phyloP scores from a whole-genome alignment of 2,113 vertebrate genomes.

The Diadophis punctatus region DNA sequence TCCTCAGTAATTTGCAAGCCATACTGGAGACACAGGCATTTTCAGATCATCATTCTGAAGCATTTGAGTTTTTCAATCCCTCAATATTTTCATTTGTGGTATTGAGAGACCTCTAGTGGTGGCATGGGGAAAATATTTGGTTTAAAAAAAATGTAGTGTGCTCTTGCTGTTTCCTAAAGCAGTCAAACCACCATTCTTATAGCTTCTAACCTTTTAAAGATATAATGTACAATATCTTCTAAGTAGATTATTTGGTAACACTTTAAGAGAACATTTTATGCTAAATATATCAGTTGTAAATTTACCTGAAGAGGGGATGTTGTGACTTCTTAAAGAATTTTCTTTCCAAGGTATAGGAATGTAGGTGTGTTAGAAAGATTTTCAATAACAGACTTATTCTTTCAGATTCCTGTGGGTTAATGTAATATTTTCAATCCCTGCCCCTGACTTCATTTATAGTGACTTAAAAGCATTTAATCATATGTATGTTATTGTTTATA shows the following conservation, averaged over 20 bases:
- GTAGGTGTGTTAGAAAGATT: neutral
- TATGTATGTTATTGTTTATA: neutral
- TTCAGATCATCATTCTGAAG: neutral
- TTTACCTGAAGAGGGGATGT: neutral
- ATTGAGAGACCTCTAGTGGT: slow-evolving; percentile 11
- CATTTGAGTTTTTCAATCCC: neutral
- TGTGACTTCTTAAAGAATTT: too few species aligned
- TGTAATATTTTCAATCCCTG: neutral
- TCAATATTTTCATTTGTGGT: neutral
- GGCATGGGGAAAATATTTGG: neutral
- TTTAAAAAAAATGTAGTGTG: neutral
- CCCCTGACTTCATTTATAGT: neutral
- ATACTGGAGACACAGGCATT: neutral
- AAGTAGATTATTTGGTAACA: neutral
- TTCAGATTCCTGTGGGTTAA: neutral
- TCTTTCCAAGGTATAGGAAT: neutral
- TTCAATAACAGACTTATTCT: neutral
- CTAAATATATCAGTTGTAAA: neutral
- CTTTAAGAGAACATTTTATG: neutral
- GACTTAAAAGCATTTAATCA: neutral
- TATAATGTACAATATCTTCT: neutral
- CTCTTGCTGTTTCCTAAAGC: neutral
- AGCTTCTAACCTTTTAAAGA: neutral
- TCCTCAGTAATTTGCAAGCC: neutral
- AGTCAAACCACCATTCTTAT: neutral